These are phyloP conservation scores for Tenrec ecaudatus DNA, from an alignment of 2,113 vertebrate species.

Conservation along the genomic window DNA sequence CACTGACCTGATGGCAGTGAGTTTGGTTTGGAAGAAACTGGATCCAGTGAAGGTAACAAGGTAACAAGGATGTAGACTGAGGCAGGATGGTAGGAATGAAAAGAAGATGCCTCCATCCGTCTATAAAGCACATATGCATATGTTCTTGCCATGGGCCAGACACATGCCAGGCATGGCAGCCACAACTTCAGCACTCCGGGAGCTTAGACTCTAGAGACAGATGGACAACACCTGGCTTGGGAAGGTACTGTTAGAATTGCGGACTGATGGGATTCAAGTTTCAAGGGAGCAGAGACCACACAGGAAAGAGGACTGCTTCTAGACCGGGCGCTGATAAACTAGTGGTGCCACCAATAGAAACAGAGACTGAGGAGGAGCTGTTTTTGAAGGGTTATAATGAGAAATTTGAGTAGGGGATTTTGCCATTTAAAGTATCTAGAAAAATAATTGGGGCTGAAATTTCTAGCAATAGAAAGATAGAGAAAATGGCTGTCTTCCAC, in stretches of 20 bases:
- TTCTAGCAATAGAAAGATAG: constrained; percentile 35
- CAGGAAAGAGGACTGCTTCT: constrained; percentile 51
- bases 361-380: constrained; percentile 21
- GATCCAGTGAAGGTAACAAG: constrained; percentile 31
- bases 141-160: constrained; percentile 36
- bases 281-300: constrained; percentile 44
- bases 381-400: constrained; percentile 20
- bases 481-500: not conserved
- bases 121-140: not conserved
- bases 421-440: constrained; percentile 27
- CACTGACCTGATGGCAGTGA: too few relatives aligned
- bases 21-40: constrained; percentile 42
- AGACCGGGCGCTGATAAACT: constrained; percentile 54
- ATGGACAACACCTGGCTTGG: constrained; percentile 57
- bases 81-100: constrained; percentile 38
- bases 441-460: constrained; percentile 19
- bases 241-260: constrained; percentile 41
- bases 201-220: constrained; percentile 47
- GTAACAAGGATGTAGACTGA: constrained; percentile 52
- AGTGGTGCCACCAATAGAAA: constrained; percentile 47
- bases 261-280: constrained; percentile 58
- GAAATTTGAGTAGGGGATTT: constrained; percentile 15
- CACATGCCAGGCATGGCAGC: constrained; percentile 37
- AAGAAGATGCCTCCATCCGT: constrained; percentile 31
- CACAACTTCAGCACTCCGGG: not conserved